Conservation (phyloP, 2,888 invertebrate genomes). For the Ophion ellenae region DNA sequence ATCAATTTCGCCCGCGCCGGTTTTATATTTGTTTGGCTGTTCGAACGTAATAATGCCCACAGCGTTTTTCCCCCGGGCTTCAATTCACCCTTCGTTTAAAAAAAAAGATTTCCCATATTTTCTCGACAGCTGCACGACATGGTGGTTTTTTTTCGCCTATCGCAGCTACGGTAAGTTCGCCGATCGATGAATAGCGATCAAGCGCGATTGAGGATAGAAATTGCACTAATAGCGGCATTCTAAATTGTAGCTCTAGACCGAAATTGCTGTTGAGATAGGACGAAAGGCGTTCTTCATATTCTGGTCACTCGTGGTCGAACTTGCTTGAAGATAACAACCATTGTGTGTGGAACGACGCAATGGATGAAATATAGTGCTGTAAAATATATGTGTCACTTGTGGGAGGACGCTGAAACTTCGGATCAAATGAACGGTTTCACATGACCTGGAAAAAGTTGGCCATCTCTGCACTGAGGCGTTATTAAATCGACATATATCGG, state of each 20-base stretch:
- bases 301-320: background rate
- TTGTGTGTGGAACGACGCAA: too few species aligned
- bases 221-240: background rate
- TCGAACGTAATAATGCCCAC: background rate
- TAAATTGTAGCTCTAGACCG: background rate
- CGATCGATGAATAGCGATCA: conserved; percentile 8
- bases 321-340: too few species aligned
- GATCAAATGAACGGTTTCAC: too few species aligned
- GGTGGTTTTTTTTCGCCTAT: background rate
- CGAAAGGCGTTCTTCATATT: background rate
- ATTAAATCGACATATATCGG: too few species aligned
- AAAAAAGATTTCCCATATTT: background rate
- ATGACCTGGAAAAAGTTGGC: too few species aligned
- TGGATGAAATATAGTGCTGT: too few species aligned
- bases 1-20: background rate
- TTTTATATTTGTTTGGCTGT: background rate
- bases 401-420: too few species aligned
- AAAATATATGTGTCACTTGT: too few species aligned
- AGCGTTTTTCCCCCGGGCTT: background rate
- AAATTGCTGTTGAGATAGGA: background rate
- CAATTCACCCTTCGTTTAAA: background rate
- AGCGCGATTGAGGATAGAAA: background rate
- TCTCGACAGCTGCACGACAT: background rate
- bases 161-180: background rate
- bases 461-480: too few species aligned